Conservation (phyloP, 2,888 invertebrate genomes). For the Hydropsyche betteni region DNA sequence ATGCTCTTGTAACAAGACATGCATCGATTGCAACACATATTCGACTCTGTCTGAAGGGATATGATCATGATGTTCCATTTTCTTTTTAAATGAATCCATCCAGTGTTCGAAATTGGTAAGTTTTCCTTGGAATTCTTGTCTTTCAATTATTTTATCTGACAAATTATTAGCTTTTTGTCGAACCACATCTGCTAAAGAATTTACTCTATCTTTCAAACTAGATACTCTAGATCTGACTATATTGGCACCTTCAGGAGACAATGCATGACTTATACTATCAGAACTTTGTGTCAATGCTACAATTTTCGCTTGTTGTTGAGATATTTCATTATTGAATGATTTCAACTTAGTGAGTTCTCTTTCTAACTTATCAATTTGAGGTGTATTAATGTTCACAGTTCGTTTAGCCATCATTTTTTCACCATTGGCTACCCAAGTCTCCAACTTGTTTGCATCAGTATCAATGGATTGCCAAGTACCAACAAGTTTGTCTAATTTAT, state of each 20-base stretch:
- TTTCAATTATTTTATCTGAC: constrained; percentile 81
- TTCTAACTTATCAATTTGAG: constrained; percentile 79
- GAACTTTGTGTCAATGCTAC: constrained; percentile 81
- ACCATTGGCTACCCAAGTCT: constrained; percentile 78
- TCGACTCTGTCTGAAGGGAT: constrained; percentile 85
- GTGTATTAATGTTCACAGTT: constrained; percentile 71
- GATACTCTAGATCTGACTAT: constrained; percentile 76
- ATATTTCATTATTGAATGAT: constrained; percentile 84
- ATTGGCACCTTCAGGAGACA: constrained; percentile 80
- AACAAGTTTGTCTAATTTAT: constrained; percentile 80
- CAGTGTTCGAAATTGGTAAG: constrained; percentile 81
- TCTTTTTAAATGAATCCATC: constrained; percentile 77
- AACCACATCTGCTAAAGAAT: constrained; percentile 78
- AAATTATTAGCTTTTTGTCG: constrained; percentile 80
- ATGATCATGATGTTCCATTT: constrained; percentile 81
- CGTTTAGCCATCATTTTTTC: constrained; percentile 70
- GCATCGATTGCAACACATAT: constrained; percentile 78
- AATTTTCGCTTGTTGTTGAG: constrained; percentile 84
- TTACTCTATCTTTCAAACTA: constrained; percentile 77
- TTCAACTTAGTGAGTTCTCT: constrained; percentile 79
- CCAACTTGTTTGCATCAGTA: constrained; percentile 77
- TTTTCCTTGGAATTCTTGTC: constrained; percentile 85
- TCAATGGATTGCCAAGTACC: constrained; percentile 85
- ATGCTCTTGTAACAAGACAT: constrained; percentile 84
- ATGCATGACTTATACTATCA: constrained; percentile 79